Base-by-base conservation (phyloP, 2,113 vertebrate species). In the Tapirus terrestris region DNA sequence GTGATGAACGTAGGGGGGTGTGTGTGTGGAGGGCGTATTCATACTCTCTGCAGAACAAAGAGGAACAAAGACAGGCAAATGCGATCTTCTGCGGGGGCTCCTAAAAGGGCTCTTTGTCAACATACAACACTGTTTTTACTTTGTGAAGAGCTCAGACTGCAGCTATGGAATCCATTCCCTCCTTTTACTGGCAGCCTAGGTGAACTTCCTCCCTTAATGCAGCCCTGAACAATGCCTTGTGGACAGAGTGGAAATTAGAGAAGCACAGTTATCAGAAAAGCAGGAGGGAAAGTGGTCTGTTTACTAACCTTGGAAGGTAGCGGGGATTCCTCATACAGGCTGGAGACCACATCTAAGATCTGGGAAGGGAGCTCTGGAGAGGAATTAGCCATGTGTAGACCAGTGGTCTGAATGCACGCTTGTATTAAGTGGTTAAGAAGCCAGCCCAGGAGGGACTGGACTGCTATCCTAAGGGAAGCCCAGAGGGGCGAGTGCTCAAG, bases 371-470 rank as follows among this genome's bases (percentile, higher is more conserved):
- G 2, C 4, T 7, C 21, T 2, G 9, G 43, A 3, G 48, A 10
- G n/a, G 61, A 8, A 17, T 39, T 2, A 63, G n/a, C 13, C 58
- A 4, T 3, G 76, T 5, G 17, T 1, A 43, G 75, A 8, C 18
- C 1, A 0, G 43, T 33, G 14, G 16, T 25, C 68, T 17, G 43
- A 53, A 43, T 5, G 4, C 18, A 6, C 3, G 7, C 20, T 3
- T 11, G 11, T 10, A 13, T 68, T 39, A 20, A 68, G 12, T 20
- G 60, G 7, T 45, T 5, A 36, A 63, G 58, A 43, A 31, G 33
- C 21, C n/a, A 2, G 16, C 20, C 72, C 2, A 7, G 6, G 48
- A 56, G 27, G 14, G 4, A 18, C 18, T 3, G 16, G 11, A 6
- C 27, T 20, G 33, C 33, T 33, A 58, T 36, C 29, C 29, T 7